These are phyloP conservation scores for Stigmatopora argus DNA, from an alignment of 2,113 vertebrate genomes.

Conservation along the genomic window DNA sequence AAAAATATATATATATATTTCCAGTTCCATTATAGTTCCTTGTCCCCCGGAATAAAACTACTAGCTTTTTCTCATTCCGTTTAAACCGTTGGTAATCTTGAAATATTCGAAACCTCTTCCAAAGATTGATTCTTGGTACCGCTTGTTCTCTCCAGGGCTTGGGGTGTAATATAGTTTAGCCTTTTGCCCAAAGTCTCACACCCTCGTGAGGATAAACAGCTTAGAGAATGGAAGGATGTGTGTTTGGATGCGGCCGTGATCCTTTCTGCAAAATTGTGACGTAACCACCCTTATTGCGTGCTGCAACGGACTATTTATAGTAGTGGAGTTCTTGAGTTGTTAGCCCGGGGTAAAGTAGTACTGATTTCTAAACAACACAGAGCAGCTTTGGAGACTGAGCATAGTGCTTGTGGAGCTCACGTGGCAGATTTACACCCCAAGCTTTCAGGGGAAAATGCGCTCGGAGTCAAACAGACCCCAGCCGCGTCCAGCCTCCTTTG, in stretches of 20 bases:
- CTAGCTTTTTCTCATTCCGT: too few species aligned
- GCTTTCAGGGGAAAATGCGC: conserved; percentile 76
- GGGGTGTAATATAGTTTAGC: too few species aligned
- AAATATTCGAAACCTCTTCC: too few species aligned
- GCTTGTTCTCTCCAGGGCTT: too few species aligned
- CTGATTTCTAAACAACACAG: conserved; percentile 36
- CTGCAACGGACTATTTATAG: conserved; percentile 34
- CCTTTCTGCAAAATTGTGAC: conserved; percentile 23
- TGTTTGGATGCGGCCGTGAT: conserved; percentile 2
- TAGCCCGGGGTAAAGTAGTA: conserved; percentile 27
- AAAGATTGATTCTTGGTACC: too few species aligned
- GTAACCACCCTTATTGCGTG: conserved; percentile 21
- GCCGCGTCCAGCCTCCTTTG: conserved; percentile 42
- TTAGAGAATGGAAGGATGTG: not conserved
- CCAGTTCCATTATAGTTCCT: too few species aligned
- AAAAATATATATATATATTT: too few species aligned
- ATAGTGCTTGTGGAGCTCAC: conserved; percentile 48
- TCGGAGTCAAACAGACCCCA: conserved; percentile 66
- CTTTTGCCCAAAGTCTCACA: too few species aligned
- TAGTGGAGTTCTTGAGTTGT: conserved; percentile 29
- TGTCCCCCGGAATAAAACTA: too few species aligned
- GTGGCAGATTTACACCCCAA: conserved; percentile 64
- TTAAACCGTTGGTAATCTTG: too few species aligned
- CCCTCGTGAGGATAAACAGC: too few species aligned
- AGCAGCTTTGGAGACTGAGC: conserved; percentile 46